phyloP scores from a whole-genome alignment of 2,797 vertebrate genomes.

The Pangasius larnaudii region DNA sequence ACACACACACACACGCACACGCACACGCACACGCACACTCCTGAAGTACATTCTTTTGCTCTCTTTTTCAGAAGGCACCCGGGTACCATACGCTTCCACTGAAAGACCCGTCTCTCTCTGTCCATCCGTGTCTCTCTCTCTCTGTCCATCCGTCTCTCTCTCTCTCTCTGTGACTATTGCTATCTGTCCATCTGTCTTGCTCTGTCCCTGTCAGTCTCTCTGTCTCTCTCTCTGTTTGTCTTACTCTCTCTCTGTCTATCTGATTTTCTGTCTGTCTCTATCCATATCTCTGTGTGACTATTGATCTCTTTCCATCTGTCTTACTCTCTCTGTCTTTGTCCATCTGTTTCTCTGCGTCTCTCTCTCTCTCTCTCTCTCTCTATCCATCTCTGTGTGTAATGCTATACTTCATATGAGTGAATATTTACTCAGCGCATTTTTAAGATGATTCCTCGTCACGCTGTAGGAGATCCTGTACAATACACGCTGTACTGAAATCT shows the following conservation, averaged over 20 bases:
- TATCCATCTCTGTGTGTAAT: background rate
- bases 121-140: background rate
- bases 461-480: no score
- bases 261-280: no score
- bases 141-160: background rate
- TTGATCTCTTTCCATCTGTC: background rate
- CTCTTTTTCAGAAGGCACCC: background rate
- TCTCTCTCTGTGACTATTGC: background rate
- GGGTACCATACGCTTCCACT: slow-evolving; percentile 5
- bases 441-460: no score
- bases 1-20: no score
- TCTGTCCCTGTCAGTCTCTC: background rate
- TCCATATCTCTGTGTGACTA: no score
- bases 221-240: background rate
- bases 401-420: no score
- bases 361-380: no score
- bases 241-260: no score
- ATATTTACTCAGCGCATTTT: no score
- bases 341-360: no score
- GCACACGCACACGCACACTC: background rate
- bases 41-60: background rate
- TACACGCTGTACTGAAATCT: no score
- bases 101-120: background rate
- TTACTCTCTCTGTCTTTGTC: background rate
- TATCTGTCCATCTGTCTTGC: no score